Conservation (phyloP, 2,113 vertebrate genomes). For the Orthonyx spaldingii region DNA sequence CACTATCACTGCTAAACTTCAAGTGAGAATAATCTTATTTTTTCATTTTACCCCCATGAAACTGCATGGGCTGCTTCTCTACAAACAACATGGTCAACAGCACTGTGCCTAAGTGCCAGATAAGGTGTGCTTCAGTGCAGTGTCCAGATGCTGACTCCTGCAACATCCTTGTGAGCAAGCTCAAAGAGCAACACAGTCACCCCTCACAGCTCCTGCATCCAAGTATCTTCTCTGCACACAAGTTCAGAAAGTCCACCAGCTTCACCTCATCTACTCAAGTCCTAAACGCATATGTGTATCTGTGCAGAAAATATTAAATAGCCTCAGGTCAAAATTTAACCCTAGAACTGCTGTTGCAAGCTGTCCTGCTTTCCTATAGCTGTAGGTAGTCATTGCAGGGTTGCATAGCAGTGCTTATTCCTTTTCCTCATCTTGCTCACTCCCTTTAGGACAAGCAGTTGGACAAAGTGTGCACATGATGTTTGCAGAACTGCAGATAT, state of each 20-base stretch:
- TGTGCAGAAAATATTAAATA: background rate
- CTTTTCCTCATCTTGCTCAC: background rate
- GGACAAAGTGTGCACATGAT: background rate
- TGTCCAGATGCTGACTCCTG: background rate
- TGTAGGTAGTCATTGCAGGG: background rate
- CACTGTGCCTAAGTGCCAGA: background rate
- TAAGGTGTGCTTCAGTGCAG: background rate
- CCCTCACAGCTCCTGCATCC: background rate
- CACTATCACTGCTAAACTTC: background rate
- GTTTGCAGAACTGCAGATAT: background rate
- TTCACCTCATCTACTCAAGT: background rate
- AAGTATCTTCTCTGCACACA: background rate
- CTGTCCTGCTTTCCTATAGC: background rate
- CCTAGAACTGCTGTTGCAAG: background rate
- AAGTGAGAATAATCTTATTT: background rate
- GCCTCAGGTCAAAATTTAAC: background rate
- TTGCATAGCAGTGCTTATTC: background rate
- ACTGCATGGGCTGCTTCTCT: background rate
- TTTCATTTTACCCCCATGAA: background rate
- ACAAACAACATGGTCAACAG: background rate
- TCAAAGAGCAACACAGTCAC: background rate
- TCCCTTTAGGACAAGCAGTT: background rate
- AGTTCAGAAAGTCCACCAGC: background rate
- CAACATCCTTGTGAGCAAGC: background rate
- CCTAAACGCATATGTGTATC: background rate